A percentile compares a stretch with the other conserved stretches of the same genome.
Evolutionary conservation across 2,797 vertebrate genomes (phyloP).

Genomic region (Labeo calbasu): DNA sequence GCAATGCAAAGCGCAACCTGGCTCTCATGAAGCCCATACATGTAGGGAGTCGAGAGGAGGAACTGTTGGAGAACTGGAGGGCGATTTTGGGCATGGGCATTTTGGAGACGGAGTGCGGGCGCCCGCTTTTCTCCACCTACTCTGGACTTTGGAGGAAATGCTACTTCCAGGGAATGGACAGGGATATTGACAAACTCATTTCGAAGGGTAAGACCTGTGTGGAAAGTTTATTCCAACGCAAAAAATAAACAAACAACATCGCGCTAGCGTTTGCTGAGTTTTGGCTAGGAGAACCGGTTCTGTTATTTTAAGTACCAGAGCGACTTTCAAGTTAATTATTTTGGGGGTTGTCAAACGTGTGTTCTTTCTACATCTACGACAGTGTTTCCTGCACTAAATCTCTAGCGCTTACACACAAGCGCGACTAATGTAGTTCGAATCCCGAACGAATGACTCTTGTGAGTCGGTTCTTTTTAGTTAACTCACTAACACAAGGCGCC

Average conservation of each 20-base stretch:
- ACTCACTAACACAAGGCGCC: neutral
- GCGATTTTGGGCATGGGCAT: conserved; percentile 86
- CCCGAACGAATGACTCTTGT: neutral
- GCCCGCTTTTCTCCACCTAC: conserved; percentile 85
- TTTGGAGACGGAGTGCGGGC: conserved; percentile 86
- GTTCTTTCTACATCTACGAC: neutral
- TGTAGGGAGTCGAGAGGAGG: conserved; percentile 80
- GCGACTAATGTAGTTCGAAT: neutral
- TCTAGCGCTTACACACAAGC: neutral
- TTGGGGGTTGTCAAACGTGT: neutral
- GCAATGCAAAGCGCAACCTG: conserved; percentile 72
- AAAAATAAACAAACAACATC: neutral
- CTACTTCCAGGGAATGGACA: conserved; percentile 82
- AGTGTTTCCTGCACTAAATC: conserved; percentile 24
- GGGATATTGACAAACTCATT: conserved; percentile 85
- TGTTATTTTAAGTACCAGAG: neutral
- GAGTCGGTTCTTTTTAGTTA: neutral
- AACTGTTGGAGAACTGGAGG: conserved; percentile 84
- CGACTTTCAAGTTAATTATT: neutral
- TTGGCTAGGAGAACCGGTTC: neutral
- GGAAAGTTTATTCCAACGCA: neutral
- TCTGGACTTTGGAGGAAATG: conserved; percentile 88
- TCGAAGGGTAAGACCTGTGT: conserved; percentile 76
- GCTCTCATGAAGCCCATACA: conserved; percentile 80
- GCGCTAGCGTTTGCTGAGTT: neutral